Percentiles rank a stretch among this genome's conserved stretches.
Evolutionary conservation across 2,888 invertebrate genomes (phyloP).

Genomic region (Rhamphomyia laevipes): DNA sequence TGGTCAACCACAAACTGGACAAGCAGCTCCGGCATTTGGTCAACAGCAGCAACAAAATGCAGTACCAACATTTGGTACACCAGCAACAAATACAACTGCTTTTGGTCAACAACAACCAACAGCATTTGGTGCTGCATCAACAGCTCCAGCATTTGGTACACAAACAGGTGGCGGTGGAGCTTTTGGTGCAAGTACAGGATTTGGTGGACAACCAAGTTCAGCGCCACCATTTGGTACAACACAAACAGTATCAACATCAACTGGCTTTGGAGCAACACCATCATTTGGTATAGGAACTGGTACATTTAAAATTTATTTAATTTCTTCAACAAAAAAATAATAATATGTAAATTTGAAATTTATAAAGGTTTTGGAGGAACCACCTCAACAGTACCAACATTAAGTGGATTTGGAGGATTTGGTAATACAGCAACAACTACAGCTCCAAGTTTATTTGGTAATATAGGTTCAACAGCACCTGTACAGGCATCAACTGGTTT

Average conservation of each 20-base stretch:
- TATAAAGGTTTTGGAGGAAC: slow-evolving; percentile 36
- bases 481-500: slow-evolving; percentile 22
- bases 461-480: slow-evolving; percentile 30
- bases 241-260: slow-evolving; percentile 22
- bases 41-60: slow-evolving; percentile 7
- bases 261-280: slow-evolving; percentile 29
- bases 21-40: slow-evolving; percentile 17
- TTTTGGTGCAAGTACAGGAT: slow-evolving; percentile 25
- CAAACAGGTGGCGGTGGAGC: slow-evolving; percentile 28
- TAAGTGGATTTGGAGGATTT: slow-evolving; percentile 37
- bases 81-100: slow-evolving; percentile 24
- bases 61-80: slow-evolving; percentile 21
- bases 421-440: slow-evolving; percentile 37
- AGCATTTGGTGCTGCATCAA: slow-evolving; percentile 9
- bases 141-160: slow-evolving; percentile 20
- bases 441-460: slow-evolving; percentile 24
- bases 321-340: no score
- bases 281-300: slow-evolving; percentile 27
- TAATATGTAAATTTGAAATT: slow-evolving; percentile 44
- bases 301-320: slow-evolving; percentile 41
- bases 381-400: slow-evolving; percentile 15
- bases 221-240: slow-evolving; percentile 20
- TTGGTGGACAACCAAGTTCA: slow-evolving; percentile 17
- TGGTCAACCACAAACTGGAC: slow-evolving; percentile 16
- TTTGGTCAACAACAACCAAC: neutral